A percentile compares a stretch with the other conserved stretches of the same genome.
Evolutionary conservation across 2,797 vertebrate genomes (phyloP).

Genomic region (Sphenopsis melanotis): DNA sequence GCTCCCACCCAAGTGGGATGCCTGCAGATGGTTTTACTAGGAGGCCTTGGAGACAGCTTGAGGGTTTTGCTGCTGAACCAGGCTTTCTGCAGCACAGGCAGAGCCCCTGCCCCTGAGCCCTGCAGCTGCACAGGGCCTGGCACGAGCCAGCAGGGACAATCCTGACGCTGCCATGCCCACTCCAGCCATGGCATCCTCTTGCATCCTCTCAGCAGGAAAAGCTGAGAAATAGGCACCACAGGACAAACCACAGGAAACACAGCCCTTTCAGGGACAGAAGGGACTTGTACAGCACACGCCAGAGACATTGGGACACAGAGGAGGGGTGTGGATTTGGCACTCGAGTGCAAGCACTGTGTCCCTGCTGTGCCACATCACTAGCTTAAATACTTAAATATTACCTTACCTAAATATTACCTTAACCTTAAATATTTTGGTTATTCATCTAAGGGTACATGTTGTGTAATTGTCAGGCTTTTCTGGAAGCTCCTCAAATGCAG

Average conservation of each 20-base stretch:
- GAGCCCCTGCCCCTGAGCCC: not conserved
- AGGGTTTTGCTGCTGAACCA: conserved; percentile 7
- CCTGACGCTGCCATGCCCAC: accelerated
- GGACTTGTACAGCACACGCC: not conserved
- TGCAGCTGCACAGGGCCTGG: conserved; percentile 2
- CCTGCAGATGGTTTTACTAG: not conserved
- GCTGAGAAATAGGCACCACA: not conserved
- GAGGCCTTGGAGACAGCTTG: not conserved
- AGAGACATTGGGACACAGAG: accelerated
- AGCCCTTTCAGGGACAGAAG: not conserved
- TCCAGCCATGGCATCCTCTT: not conserved
- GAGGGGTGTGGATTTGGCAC: not conserved
- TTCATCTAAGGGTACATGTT: not conserved
- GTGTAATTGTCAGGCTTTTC: not conserved
- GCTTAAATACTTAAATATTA: no score
- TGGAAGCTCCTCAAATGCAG: not conserved
- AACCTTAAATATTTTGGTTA: not conserved
- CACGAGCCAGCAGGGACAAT: not conserved
- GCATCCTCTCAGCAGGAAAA: not conserved
- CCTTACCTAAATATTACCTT: no score
- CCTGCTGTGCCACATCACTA: not conserved
- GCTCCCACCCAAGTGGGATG: not conserved
- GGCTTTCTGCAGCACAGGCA: not conserved
- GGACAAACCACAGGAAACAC: not conserved
- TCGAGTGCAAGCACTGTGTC: not conserved